phyloP scores from a whole-genome alignment of 2,113 vertebrate genomes.

The Callionymus lyra region DNA sequence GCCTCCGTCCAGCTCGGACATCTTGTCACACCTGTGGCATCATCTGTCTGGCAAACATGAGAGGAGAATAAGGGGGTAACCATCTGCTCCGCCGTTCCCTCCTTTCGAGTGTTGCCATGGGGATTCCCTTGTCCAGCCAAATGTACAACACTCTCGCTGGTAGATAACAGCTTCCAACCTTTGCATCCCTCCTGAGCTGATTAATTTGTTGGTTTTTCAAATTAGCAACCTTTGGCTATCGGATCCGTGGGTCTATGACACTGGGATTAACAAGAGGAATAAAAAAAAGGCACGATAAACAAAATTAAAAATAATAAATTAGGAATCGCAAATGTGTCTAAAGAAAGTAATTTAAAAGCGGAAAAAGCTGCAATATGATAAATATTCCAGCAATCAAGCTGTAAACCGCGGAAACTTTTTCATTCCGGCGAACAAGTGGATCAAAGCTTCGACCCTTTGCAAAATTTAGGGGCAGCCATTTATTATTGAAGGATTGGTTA shows the following conservation, averaged over 20 bases:
- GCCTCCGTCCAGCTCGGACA: conserved; percentile 52
- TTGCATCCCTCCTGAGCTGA: conserved; percentile 41
- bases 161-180: conserved; percentile 27
- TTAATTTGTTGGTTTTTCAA: conserved; percentile 61
- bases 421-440: conserved; percentile 5
- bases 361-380: conserved; percentile 4
- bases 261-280: conserved; percentile 14
- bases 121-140: conserved; percentile 47
- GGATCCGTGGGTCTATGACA: conserved; percentile 36
- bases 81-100: conserved; percentile 55
- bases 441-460: conserved; percentile 7
- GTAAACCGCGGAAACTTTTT: background rate
- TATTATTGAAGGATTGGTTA: conserved; percentile 15
- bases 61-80: conserved; percentile 33
- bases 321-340: no score
- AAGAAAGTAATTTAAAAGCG: no score
- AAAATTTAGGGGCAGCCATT: conserved; percentile 13
- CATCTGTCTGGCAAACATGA: conserved; percentile 34
- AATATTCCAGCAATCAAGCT: background rate
- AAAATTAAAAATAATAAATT: no score
- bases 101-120: conserved; percentile 47
- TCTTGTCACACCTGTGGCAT: conserved; percentile 66
- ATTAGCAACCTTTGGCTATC: conserved; percentile 43
- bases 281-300: no score
- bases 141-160: conserved; percentile 22